A percentile compares a stretch with the other conserved stretches of the same genome.
Evolutionary conservation across 2,797 vertebrate genomes (phyloP).

Genomic region (Anisognathus igniventris): DNA sequence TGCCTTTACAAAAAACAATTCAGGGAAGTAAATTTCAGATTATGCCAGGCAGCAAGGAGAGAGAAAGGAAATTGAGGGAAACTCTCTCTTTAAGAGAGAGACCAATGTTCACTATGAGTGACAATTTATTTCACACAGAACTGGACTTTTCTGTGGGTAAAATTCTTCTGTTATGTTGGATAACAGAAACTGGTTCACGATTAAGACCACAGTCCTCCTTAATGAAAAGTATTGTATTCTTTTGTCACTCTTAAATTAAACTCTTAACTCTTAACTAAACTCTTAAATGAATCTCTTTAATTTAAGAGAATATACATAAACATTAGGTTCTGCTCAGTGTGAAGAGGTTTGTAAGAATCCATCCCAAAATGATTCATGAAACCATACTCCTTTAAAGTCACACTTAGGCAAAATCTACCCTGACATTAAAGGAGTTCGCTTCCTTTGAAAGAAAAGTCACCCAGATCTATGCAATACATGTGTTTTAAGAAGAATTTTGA

Average conservation of each 20-base stretch:
- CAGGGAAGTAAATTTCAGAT: neutral
- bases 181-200: neutral
- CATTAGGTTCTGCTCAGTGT: slow-evolving; percentile 1
- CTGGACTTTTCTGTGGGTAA: neutral
- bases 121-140: neutral
- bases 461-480: neutral
- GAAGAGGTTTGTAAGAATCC: slow-evolving; percentile 42
- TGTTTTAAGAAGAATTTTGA: neutral
- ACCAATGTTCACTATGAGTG: neutral
- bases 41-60: neutral
- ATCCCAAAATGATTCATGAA: slow-evolving; percentile 54
- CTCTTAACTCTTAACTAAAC: slow-evolving; percentile 14
- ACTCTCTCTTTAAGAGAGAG: neutral
- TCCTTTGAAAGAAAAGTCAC: slow-evolving; percentile 24
- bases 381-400: slow-evolving; percentile 37
- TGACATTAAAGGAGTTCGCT: slow-evolving; percentile 34
- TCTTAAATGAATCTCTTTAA: slow-evolving; percentile 27
- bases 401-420: neutral
- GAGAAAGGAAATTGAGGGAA: neutral
- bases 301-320: slow-evolving; percentile 43
- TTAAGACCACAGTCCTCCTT: neutral
- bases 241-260: slow-evolving; percentile 18
- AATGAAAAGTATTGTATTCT: neutral
- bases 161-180: neutral
- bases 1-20: neutral